Evolutionary conservation across 2,113 vertebrate species (phyloP), one percentile per base, ranked within the genome.

Genomic region (Zosterops hypoxanthus): DNA sequence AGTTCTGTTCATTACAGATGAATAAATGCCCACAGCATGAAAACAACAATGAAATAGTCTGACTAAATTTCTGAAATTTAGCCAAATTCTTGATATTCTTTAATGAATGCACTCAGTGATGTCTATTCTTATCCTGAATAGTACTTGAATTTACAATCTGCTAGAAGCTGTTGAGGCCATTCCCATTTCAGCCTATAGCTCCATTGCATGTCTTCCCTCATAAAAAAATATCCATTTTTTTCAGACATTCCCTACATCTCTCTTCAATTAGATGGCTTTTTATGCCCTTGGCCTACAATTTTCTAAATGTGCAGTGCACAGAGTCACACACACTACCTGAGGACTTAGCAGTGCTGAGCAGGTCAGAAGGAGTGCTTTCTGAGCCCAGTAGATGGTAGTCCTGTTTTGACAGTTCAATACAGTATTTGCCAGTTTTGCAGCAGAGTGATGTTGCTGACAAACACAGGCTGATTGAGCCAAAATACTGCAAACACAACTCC

Each of bases 311-410:
- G 33, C 29, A 59, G 34, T 31, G 39, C 13, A n/a, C 56, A 83
- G 85, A 90, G n/a, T 29, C 36, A 26, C 56, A 78, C 29, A 44
- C 11, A 2, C 24, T 63, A 86, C 76, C 60, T 75, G 68, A 94
- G 52, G 39, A 83, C 34, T 73, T 25, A 47, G 52, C 88, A 92
- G 92, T 23, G 71, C 72, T 93, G 80, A 86, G 68, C 55, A 96
- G 94, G 95, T 90, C 92, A 88, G 79, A 92, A 94, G 91, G 95
- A 90, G 77, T 95, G 77, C 91, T 92, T 86, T 81, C 82, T 81
- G 72, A 97, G 94, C 86, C 96, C 95, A 94, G 96, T 47, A 96
- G 96, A 97, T 97, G 95, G 94, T 94, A 97, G 80, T 97, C 95
- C 95, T 97, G 95, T 94, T 96, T 97, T 94, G 88, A 92, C 44